Conservation (phyloP, 2,888 invertebrate genomes). For the Melinopterus prodromus region DNA sequence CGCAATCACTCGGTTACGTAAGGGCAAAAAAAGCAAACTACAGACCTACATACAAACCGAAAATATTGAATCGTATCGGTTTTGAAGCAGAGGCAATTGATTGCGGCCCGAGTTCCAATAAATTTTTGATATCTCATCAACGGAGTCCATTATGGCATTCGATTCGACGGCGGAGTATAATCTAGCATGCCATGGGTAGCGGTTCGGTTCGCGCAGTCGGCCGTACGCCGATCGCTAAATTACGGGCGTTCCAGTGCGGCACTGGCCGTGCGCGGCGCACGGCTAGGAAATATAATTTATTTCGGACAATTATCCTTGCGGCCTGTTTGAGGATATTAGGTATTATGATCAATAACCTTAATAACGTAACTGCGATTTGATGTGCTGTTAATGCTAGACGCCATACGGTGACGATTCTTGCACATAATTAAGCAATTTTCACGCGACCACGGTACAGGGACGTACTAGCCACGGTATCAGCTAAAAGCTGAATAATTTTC, state of each 20-base stretch:
- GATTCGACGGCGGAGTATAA: neutral
- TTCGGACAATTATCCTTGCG: constrained; percentile 23
- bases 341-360: neutral
- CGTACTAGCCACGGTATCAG: too few relatives aligned
- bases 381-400: neutral
- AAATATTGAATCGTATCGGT: neutral
- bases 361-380: neutral
- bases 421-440: too few relatives aligned
- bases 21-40: neutral
- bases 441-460: too few relatives aligned
- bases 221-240: constrained; percentile 17
- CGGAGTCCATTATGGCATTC: neutral
- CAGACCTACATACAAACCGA: neutral
- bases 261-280: too few relatives aligned
- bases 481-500: too few relatives aligned
- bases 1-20: neutral
- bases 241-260: constrained; percentile 14
- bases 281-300: constrained; percentile 15
- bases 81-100: neutral
- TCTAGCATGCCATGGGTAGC: neutral
- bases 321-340: neutral
- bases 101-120: neutral
- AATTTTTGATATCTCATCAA: constrained; percentile 4
- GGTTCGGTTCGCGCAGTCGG: neutral
- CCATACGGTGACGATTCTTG: too few relatives aligned